Evolutionary conservation across 2,113 vertebrate species (phyloP).

Genomic region (Scomber colias): DNA sequence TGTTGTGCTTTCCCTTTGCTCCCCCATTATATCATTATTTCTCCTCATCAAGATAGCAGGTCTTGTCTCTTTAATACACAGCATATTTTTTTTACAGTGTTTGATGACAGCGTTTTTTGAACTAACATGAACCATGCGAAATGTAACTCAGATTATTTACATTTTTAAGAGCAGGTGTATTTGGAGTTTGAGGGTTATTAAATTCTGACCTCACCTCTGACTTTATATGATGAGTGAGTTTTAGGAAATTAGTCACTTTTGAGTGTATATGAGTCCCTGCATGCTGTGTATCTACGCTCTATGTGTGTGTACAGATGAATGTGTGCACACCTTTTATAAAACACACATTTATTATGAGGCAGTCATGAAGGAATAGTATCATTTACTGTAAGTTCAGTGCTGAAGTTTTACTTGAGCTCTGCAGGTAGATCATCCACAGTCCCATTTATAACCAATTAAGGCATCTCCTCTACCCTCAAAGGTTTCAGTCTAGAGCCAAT

Average conservation of each 20-base stretch:
- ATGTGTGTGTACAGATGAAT: background rate
- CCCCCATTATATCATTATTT: conserved; percentile 70
- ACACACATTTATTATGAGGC: background rate
- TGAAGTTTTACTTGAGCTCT: conserved; percentile 28
- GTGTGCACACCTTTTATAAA: conserved; percentile 1
- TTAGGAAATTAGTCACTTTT: background rate
- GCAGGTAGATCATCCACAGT: conserved; percentile 52
- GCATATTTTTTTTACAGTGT: conserved; percentile 16
- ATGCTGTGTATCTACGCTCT: background rate
- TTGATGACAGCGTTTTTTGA: conserved; percentile 1
- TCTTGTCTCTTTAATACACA: conserved; percentile 30
- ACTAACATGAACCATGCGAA: conserved; percentile 10
- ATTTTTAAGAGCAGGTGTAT: background rate
- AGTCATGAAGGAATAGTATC: conserved; percentile 9
- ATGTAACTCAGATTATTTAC: background rate
- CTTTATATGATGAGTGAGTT: conserved; percentile 13
- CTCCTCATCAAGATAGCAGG: conserved; percentile 62
- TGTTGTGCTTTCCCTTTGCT: conserved; percentile 66
- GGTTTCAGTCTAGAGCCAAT: conserved; percentile 73
- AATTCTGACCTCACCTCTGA: conserved; percentile 12
- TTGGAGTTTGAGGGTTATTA: conserved; percentile 6
- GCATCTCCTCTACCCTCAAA: conserved; percentile 64
- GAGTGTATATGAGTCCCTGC: background rate
- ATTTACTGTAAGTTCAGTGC: conserved; percentile 27
- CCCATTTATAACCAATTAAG: conserved; percentile 71